Base-by-base conservation (phyloP, 2,797 vertebrate species). In the Falco rusticolus region DNA sequence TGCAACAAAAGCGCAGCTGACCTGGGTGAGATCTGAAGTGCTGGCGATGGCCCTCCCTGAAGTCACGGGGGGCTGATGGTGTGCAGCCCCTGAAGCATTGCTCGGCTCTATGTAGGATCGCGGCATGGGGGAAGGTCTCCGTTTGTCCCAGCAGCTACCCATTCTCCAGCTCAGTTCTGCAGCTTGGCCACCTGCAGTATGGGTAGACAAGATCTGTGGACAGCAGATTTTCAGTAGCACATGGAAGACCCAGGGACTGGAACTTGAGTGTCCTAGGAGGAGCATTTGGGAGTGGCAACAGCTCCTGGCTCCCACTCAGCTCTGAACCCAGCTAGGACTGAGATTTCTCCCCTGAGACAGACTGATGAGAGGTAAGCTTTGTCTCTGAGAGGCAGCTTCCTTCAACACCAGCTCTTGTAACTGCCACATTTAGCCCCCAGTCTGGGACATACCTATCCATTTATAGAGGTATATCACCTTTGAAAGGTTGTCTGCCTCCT, bases 81-180 rank as follows among this genome's bases (percentile, higher is more conserved):
- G 16, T 51, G 60, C 53, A 59, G 51, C 47, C 56, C 13, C 45
- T 6, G 21, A 63, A 45, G 60, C 68, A 45, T 50, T 34, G 2
- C 13, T 82, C 11, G 10, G 29, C 47, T 70, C 21, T 75, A 34
- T 37, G 17, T 29, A 79, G 33, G 56, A 53, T 37, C 47, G 5
- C 2, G 1, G 11, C 1, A 9, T 1, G 2, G 2, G 15, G 1
- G 8, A 54, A 43, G 24, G 26, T 61, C 41, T 34, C 28, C 37
- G 41, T 17, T 5, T 45, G 34, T 45, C n/a, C 64, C 53, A 71
- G 60, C 21, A 84, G 69, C 24, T 68, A 10, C 69, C 47, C 5
- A 3, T 57, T 69, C 64, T 80, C 50, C 63, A 33, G 17, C 37
- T 63, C 68, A n/a, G 31, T 41, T 89, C 59, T 79, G 54, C 22